phyloP scores from a whole-genome alignment of 2,797 vertebrate genomes.

The Microctenopoma stevenorrisi region DNA sequence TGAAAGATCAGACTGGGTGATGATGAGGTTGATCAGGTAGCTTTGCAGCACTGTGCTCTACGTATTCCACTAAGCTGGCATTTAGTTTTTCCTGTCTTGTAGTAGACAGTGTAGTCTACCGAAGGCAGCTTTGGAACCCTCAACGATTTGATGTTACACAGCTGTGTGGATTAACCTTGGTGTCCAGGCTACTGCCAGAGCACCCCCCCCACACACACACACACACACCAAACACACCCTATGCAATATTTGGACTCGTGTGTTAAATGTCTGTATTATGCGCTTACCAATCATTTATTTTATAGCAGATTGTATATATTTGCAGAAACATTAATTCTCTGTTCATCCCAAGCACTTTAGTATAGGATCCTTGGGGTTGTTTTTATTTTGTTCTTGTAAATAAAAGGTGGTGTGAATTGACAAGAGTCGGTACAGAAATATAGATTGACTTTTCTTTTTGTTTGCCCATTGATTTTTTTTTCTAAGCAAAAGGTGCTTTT shows the following conservation, averaged over 20 bases:
- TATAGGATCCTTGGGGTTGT: neutral
- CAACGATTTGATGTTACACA: slow-evolving; percentile 63
- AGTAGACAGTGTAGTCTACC: slow-evolving; percentile 56
- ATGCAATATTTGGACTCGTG: neutral
- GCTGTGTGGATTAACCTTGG: slow-evolving; percentile 55
- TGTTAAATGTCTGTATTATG: neutral
- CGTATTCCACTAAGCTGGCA: slow-evolving; percentile 18
- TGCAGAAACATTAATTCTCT: slow-evolving; percentile 6
- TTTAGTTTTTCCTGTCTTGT: slow-evolving; percentile 58
- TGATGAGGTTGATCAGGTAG: slow-evolving; percentile 32
- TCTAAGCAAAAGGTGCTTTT: slow-evolving; percentile 56
- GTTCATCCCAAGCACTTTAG: neutral
- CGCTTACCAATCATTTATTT: neutral
- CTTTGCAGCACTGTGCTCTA: slow-evolving; percentile 27
- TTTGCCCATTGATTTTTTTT: slow-evolving; percentile 56
- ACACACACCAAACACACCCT: neutral
- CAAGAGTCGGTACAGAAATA: slow-evolving; percentile 41
- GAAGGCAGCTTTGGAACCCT: slow-evolving; percentile 72
- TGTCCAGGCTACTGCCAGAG: no score
- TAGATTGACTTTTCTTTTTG: slow-evolving; percentile 49
- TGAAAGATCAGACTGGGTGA: slow-evolving; percentile 42
- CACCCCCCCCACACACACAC: slow-evolving; percentile 7
- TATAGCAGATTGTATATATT: slow-evolving; percentile 1
- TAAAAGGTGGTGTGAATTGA: slow-evolving; percentile 47
- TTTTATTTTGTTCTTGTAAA: slow-evolving; percentile 21